Evolutionary conservation across 2,797 vertebrate genomes (phyloP).

Genomic region (Crocidura indochinensis): DNA sequence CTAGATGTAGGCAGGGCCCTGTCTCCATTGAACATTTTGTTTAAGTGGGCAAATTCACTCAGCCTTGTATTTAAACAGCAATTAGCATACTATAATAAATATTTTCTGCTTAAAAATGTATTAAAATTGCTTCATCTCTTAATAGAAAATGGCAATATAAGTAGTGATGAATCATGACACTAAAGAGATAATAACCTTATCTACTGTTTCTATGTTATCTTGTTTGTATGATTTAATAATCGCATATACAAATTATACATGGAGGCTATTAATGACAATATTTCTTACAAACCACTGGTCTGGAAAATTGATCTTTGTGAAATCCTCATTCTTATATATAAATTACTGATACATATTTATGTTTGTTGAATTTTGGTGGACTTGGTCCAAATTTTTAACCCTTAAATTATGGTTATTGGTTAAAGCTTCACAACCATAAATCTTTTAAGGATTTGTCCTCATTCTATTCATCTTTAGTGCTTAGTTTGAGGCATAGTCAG

Average conservation of each 20-base stretch:
- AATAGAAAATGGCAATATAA: neutral
- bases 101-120: neutral
- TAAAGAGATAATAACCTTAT: neutral
- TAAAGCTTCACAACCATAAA: neutral
- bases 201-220: neutral
- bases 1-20: neutral
- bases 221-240: conserved; percentile 5
- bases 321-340: neutral
- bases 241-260: neutral
- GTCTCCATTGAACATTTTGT: neutral
- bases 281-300: neutral
- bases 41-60: neutral
- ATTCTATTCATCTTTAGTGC: neutral
- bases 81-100: neutral
- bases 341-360: neutral
- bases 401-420: too few relatives aligned
- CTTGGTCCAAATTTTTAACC: neutral
- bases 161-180: neutral
- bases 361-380: neutral
- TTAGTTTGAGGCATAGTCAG: neutral
- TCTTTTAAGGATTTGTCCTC: neutral
- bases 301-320: neutral
- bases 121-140: neutral
- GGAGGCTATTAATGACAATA: neutral
- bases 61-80: neutral